phyloP scores from a whole-genome alignment of 2,888 invertebrate genomes.

The Tinea pellionella region DNA sequence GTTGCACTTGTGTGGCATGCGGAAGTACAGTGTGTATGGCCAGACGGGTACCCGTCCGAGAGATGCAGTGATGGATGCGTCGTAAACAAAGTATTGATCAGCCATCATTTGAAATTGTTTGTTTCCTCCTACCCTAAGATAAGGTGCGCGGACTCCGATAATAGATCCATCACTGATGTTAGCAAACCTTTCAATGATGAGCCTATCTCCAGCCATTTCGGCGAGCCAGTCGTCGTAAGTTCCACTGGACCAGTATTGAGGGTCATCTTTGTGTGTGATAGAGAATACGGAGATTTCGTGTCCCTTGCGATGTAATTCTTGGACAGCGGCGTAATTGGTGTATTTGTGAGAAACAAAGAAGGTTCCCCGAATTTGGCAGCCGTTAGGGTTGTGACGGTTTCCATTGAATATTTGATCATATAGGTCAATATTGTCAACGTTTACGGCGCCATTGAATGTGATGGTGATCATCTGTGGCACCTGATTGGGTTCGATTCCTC shows the following conservation, averaged over 20 bases:
- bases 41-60: slow-evolving; percentile 91
- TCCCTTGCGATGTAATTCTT: slow-evolving; percentile 88
- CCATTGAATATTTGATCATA: slow-evolving; percentile 92
- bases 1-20: slow-evolving; percentile 95
- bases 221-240: slow-evolving; percentile 93
- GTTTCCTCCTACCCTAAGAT: slow-evolving; percentile 91
- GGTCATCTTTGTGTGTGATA: slow-evolving; percentile 91
- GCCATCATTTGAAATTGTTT: slow-evolving; percentile 98
- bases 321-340: slow-evolving; percentile 89
- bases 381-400: slow-evolving; percentile 86
- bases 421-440: slow-evolving; percentile 91
- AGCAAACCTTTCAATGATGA: slow-evolving; percentile 89
- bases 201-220: slow-evolving; percentile 91
- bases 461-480: slow-evolving; percentile 95
- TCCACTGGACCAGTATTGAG: slow-evolving; percentile 89
- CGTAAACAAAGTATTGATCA: slow-evolving; percentile 94
- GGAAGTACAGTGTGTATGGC: slow-evolving; percentile 97
- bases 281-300: slow-evolving; percentile 95
- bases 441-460: slow-evolving; percentile 92
- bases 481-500: slow-evolving; percentile 82
- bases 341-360: slow-evolving; percentile 95
- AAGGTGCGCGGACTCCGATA: slow-evolving; percentile 89
- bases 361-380: slow-evolving; percentile 88
- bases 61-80: slow-evolving; percentile 93
- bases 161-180: slow-evolving; percentile 93